Base-by-base conservation (phyloP, 2,797 vertebrate species). In the Intellagama lesueurii region DNA sequence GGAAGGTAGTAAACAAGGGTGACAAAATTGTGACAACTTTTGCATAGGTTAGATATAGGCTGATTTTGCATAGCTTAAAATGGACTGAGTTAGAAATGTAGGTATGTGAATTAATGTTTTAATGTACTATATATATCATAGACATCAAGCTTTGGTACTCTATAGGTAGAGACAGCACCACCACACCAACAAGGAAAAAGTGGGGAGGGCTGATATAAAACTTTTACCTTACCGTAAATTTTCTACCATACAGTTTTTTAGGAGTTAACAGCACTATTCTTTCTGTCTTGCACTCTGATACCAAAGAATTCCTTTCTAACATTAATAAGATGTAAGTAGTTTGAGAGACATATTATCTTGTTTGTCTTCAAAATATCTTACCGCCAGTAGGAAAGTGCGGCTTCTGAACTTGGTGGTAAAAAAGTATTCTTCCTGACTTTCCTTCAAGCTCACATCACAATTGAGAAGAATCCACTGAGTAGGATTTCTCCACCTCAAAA, bases 391-490 rank as follows among this genome's bases (percentile, higher is more conserved):
- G 44, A 70, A 77, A 89, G 60, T 89, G 88, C 84, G 85, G 69
- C 60, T 68, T 88, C n/a, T 80, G 87, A 83, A 32, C 60, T 85
- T 80, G 26, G 24, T 79, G 92, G 91, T 60, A 72, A 52, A 88
- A 90, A 91, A 56, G 40, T 87, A 87, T 89, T 92, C 85, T 47
- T 89, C 86, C 60, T 2, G 0, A 87, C 66, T 79, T 75, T 93
- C 19, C 85, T 90, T 68, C 91, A 91, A 78, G 56, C 52, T 88
- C 28, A 80, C 85, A 93, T 90, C 84, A 82, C 70, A 93, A 89
- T 52, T 83, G 79, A 89, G 80, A 80, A 91, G 89, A 92, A 93
- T 93, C 56, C 78, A 92, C 88, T 91, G 92, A 91, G 82, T 78
- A 94, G 77, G 92, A 22, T 12, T 32, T 80, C 19, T 19, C 4